phyloP scores from a whole-genome alignment of 2,888 invertebrate species.

The Dicyrtomina minuta region DNA sequence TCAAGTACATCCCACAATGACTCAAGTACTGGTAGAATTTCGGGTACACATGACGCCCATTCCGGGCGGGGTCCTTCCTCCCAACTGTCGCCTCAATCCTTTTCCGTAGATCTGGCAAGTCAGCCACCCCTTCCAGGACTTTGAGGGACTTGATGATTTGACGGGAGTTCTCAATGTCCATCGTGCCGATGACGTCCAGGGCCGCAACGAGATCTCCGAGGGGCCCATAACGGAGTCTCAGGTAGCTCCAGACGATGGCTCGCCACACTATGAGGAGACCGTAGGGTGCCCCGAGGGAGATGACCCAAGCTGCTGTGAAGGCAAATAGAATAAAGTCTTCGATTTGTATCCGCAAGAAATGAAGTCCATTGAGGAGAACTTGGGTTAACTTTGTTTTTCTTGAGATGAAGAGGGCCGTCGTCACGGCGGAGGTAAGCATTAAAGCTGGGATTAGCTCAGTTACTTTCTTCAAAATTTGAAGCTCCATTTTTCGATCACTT shows the following conservation, averaged over 20 bases:
- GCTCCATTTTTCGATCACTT: no score
- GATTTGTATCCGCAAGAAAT: constrained; percentile 5
- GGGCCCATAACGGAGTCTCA: constrained; percentile 39
- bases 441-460: not conserved
- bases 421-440: not conserved
- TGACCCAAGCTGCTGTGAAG: constrained; percentile 44
- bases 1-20: constrained; percentile 41
- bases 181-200: constrained; percentile 43
- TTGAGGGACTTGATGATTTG: constrained; percentile 48
- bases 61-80: constrained; percentile 14
- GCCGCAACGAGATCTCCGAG: constrained; percentile 40
- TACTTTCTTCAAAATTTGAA: no score
- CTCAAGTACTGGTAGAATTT: constrained; percentile 47
- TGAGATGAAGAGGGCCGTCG: not conserved
- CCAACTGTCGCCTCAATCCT: constrained; percentile 41
- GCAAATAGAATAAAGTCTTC: constrained; percentile 47
- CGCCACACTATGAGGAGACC: constrained; percentile 40
- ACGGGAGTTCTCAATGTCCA: constrained; percentile 41
- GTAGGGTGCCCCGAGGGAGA: constrained; percentile 37
- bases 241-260: constrained; percentile 38
- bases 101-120: constrained; percentile 39
- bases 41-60: constrained; percentile 37
- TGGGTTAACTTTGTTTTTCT: not conserved
- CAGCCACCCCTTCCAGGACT: constrained; percentile 39
- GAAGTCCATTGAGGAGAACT: not conserved